Evolutionary conservation across 2,113 vertebrate species (phyloP).

Genomic region (Prunella fulvescens): DNA sequence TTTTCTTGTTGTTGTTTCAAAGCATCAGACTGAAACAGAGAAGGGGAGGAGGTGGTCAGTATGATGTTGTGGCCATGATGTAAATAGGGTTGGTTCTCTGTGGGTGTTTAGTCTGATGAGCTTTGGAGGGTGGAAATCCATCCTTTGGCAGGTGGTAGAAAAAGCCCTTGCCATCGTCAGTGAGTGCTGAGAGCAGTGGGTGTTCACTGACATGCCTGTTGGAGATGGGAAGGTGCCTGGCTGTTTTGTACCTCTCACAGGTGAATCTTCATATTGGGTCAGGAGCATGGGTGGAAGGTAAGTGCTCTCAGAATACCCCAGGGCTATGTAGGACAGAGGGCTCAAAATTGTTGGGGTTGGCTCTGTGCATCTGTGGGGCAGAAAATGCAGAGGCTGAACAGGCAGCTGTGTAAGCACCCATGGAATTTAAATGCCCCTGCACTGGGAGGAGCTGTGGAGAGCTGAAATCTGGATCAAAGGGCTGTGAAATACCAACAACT

Average conservation of each 20-base stretch:
- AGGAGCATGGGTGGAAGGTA: neutral
- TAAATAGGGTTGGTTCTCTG: neutral
- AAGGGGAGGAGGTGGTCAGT: neutral
- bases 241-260: neutral
- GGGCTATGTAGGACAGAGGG: neutral
- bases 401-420: neutral
- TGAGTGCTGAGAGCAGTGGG: neutral
- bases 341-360: neutral
- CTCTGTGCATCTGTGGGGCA: neutral
- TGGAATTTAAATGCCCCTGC: neutral
- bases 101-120: neutral
- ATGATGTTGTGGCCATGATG: neutral
- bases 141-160: neutral
- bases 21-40: neutral
- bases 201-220: neutral
- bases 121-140: neutral
- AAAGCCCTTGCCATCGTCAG: neutral
- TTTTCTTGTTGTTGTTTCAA: neutral
- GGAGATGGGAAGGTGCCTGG: neutral
- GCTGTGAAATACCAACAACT: neutral
- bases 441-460: neutral
- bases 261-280: neutral
- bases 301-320: neutral
- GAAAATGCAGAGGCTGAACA: neutral
- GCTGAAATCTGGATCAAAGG: neutral